Conservation (phyloP, 2,113 vertebrate genomes). For the Centropus unirufus region DNA sequence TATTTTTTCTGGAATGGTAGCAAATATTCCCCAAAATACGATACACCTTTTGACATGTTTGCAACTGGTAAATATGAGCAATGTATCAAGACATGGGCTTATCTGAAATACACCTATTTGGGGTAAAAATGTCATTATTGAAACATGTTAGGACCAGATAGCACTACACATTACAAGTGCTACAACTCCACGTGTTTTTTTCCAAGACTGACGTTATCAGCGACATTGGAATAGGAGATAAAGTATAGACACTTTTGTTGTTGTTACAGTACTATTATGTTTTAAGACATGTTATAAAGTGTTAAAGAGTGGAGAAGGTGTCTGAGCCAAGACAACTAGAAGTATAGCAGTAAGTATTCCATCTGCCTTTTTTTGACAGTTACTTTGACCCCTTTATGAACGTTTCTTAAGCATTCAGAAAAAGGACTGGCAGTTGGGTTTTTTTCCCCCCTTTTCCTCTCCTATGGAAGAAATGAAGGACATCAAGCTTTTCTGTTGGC, state of each 20-base stretch:
- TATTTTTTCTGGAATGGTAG: neutral
- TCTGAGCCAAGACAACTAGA: neutral
- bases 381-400: neutral
- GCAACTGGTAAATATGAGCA: neutral
- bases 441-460: neutral
- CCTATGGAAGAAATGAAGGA: neutral
- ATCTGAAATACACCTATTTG: neutral
- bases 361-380: neutral
- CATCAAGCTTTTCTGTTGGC: constrained; percentile 1
- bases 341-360: neutral
- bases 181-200: neutral
- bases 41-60: neutral
- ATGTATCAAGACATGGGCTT: neutral
- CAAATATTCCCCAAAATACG: neutral
- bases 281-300: neutral
- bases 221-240: neutral
- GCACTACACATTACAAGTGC: neutral
- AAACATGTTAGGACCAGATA: neutral
- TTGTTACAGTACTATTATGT: neutral
- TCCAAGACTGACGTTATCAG: neutral
- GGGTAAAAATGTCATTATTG: neutral
- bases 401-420: neutral
- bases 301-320: neutral
- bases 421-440: neutral
- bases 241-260: neutral